These are phyloP conservation scores for Silurus glanis DNA, from an alignment of 2,113 vertebrate species.

Conservation along the genomic window DNA sequence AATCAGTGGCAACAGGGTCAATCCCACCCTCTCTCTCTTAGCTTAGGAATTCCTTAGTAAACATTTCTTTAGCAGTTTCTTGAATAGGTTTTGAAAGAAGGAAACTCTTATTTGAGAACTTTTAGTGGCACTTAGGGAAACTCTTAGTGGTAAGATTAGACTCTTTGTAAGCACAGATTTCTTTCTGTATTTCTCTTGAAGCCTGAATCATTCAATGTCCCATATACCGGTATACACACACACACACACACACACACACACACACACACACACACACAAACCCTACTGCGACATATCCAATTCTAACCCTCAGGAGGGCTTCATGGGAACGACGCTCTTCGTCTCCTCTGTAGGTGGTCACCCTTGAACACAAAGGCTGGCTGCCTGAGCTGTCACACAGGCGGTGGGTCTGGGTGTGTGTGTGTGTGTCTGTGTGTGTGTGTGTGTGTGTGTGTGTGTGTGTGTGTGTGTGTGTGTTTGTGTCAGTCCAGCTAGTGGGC, in stretches of 20 bases:
- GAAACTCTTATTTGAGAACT: not conserved
- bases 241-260: slow-evolving; percentile 29
- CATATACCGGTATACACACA: slow-evolving; percentile 7
- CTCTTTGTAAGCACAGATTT: slow-evolving; percentile 5
- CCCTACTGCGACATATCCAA: slow-evolving; percentile 27
- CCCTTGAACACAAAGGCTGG: slow-evolving; percentile 33
- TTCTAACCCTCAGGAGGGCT: slow-evolving; percentile 48
- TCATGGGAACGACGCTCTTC: slow-evolving; percentile 42
- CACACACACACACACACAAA: slow-evolving; percentile 32
- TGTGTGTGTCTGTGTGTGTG: not conserved
- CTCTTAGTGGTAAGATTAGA: slow-evolving; percentile 1
- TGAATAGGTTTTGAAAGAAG: slow-evolving; percentile 24
- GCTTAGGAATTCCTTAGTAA: slow-evolving; percentile 19
- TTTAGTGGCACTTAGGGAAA: slow-evolving; percentile 22
- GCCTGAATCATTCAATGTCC: not conserved
- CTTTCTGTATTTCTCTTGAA: slow-evolving; percentile 29
- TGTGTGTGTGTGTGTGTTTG: slow-evolving; percentile 8
- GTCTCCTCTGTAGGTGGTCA: slow-evolving; percentile 42
- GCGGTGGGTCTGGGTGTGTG: not conserved
- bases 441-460: slow-evolving; percentile 25
- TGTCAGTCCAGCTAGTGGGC: not conserved
- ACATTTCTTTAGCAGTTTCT: not conserved
- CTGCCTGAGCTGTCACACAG: slow-evolving; percentile 35
- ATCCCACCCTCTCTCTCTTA: not conserved
- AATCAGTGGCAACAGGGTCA: not conserved